Percentiles rank a stretch among this genome's conserved stretches.
Evolutionary conservation across 2,797 vertebrate species (phyloP).

Genomic region (Uromys caudimaculatus): DNA sequence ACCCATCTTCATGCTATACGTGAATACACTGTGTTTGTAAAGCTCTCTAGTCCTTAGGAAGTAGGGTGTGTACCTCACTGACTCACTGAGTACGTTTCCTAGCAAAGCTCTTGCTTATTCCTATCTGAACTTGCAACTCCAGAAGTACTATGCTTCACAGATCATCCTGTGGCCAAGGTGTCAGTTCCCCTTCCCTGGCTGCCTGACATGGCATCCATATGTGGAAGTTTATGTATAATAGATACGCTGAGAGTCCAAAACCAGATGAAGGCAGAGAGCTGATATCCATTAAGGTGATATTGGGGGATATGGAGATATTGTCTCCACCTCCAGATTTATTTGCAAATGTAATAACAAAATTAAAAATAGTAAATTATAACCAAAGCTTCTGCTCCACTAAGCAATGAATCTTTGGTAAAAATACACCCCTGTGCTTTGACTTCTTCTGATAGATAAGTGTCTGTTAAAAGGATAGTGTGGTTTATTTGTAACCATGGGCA

Average conservation of each 20-base stretch:
- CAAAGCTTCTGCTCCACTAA: not conserved
- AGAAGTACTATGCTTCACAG: not conserved
- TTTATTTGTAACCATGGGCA: not conserved
- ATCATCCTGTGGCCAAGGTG: not conserved
- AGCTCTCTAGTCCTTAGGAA: not conserved
- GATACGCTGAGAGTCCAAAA: not conserved
- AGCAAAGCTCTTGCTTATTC: not conserved
- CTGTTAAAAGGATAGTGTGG: not conserved
- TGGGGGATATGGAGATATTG: not conserved
- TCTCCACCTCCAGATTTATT: not conserved
- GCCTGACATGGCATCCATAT: not conserved
- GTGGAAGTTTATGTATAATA: not conserved
- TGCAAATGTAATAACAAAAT: not conserved
- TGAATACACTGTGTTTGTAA: not conserved
- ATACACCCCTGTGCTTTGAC: not conserved
- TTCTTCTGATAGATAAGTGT: not conserved
- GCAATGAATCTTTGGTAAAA: not conserved
- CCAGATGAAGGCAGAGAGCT: not conserved
- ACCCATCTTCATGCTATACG: not conserved
- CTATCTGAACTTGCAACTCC: not conserved
- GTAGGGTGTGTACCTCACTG: not conserved
- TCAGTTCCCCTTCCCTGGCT: not conserved
- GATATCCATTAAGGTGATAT: not conserved
- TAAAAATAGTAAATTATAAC: constrained; percentile 16
- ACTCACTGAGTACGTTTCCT: not conserved